Conservation (phyloP, 2,797 vertebrate species). For the Sciurus vulgaris region DNA sequence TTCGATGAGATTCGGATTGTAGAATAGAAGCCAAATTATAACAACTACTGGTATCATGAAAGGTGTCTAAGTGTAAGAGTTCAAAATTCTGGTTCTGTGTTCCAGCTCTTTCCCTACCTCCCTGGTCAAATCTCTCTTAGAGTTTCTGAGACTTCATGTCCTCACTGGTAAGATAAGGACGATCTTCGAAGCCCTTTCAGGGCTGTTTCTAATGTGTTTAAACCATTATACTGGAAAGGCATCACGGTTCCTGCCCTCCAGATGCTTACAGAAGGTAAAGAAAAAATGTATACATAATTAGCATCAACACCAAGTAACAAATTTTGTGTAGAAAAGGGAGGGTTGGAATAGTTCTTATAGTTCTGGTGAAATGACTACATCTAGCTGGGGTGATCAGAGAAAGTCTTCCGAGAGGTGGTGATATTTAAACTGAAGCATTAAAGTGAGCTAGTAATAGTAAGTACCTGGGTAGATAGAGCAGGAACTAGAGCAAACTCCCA, state of each 20-base stretch:
- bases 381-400: not conserved
- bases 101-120: not conserved
- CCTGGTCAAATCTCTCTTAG: not conserved
- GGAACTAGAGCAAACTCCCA: not conserved
- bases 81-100: not conserved
- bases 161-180: not conserved
- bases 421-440: not conserved
- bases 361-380: conserved; percentile 3
- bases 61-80: not conserved
- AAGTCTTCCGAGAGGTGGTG: not conserved
- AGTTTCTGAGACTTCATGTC: not conserved
- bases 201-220: not conserved
- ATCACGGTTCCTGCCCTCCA: not conserved
- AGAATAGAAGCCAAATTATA: not conserved
- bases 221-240: not conserved
- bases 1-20: not conserved
- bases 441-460: not conserved
- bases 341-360: not conserved
- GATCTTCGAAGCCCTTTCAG: not conserved
- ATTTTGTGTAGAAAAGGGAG: not conserved
- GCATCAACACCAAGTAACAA: not conserved
- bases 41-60: not conserved
- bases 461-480: not conserved
- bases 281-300: not conserved
- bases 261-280: not conserved